Evolutionary conservation across 2,888 invertebrate genomes (phyloP), one percentile per base, ranked within the genome.

Genomic region (Aquatica leii): DNA sequence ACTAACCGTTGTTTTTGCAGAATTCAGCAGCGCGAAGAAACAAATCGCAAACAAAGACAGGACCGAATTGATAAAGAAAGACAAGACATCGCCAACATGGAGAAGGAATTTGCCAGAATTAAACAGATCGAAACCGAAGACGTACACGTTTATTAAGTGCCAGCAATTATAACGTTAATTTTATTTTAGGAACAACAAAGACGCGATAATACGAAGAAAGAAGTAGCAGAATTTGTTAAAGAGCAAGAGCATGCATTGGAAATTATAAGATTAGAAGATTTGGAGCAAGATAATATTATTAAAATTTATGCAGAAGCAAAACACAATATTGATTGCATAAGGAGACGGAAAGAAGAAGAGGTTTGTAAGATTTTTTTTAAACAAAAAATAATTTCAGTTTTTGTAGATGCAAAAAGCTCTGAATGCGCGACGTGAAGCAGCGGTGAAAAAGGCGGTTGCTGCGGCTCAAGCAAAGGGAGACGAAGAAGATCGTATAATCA

Each of bases 401-500:
- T 40, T 50, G 17, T 71, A 84, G 83, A 49, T 81, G 57, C 75
- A 80, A 57, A 76, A 77, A 0, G 84, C 84, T 48, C 83, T 83
- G 46, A 73, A 80, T 6, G 77, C 80, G 5, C 76, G 83, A 0
- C 76, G 84, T 48, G 84, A 85, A 17, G 71, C 75, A n/a, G 84
- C 86, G 65, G 84, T 85, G 55, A 70, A 78, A 49, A 77, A 80
- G 61, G 71, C 86, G 63, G 80, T 81, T 51, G 80, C 81, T 0
- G 82, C 84, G 0, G 82, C 83, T 21, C 81, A 81, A 11, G 80
- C 76, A 18, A 81, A 83, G 0, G 81, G 81, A 1, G 78, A 75
- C 0, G 76, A 77, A 48, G 87, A 87, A 35, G 81, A 82, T 14
- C 82, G 79, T n/a, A 81, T 82, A 0, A 71, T 85, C 0, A 78